Evolutionary conservation across 2,113 vertebrate genomes (phyloP), one percentile per base, ranked within the genome.

Genomic region (Eolophus roseicapilla): DNA sequence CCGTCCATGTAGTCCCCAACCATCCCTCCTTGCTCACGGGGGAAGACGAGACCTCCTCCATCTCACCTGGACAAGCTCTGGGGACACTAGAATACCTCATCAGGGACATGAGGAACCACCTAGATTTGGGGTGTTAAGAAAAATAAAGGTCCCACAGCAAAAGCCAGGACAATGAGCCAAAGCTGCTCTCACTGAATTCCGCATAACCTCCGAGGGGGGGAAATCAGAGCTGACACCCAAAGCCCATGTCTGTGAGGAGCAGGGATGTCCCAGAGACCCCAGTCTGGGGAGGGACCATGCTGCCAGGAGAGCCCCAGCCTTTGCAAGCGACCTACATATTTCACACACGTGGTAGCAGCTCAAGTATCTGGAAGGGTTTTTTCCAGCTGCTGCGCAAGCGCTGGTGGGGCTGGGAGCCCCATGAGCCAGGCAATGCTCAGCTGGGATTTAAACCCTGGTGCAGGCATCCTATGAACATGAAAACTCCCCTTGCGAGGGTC

Each of bases 201-300:
- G 18, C 2, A 1, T 27, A 81, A 74, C 13, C 11, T 82, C 43
- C 74, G 31, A 44, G 7, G 16, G 6, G 25, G 31, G 29, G 82
- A 62, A 90, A 77, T 47, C 52, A 76, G 53, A 90, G 44, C 35
- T 65, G 33, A 52, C 13, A 55, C 17, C 6, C 4, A 3, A 77
- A 88, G 41, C 3, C 29, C 1, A 0, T 14, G 20, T 25, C 35
- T 3, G 4, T 4, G 2, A 41, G 59, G 49, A 83, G 9, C 19
- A 19, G 52, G 5, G 71, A 19, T 43, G 39, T 25, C 53, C 76
- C 68, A 59, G 19, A 65, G 62, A 13, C 13, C 53, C 44, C 90
- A 74, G 9, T 27, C 20, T 19, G 10, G 12, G 8, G 5, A 3
- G 14, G 9, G 9, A 55, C 25, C 53, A 50, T 5, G 35, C 55